Percentiles rank a stretch among this genome's conserved stretches.
Evolutionary conservation across 1,140 invertebrate species (phyloP).

Genomic region (Nylanderia fulva): DNA sequence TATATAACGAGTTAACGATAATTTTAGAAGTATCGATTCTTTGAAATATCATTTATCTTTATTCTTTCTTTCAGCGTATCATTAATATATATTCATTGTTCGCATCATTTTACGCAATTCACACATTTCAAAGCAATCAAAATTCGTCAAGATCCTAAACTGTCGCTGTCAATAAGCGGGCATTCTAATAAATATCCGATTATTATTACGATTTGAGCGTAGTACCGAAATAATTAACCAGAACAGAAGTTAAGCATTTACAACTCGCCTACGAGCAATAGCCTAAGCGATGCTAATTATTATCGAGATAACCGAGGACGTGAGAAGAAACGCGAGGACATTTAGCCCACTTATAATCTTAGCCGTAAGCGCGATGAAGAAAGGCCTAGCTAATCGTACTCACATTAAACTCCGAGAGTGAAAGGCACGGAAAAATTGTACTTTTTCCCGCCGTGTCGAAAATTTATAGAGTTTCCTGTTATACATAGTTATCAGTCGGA

Average conservation of each 20-base stretch:
- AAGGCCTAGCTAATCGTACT: slow-evolving; percentile 51
- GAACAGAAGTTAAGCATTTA: slow-evolving; percentile 37
- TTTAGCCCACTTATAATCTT: slow-evolving; percentile 27
- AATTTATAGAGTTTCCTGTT: slow-evolving; percentile 43
- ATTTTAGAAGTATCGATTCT: slow-evolving; percentile 27
- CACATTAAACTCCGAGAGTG: slow-evolving; percentile 33
- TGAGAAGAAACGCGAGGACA: slow-evolving; percentile 11
- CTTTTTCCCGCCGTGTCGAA: background rate
- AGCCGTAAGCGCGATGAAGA: slow-evolving; percentile 42
- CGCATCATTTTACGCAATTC: slow-evolving; percentile 42
- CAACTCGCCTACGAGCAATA: slow-evolving; percentile 36
- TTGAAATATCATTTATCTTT: slow-evolving; percentile 24
- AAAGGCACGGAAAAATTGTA: slow-evolving; percentile 25
- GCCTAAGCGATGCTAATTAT: slow-evolving; percentile 43
- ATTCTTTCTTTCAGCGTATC: slow-evolving; percentile 21
- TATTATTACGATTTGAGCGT: slow-evolving; percentile 2
- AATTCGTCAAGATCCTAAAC: slow-evolving; percentile 15
- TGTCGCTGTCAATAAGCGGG: background rate
- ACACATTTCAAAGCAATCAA: slow-evolving; percentile 20
- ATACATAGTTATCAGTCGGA: slow-evolving; percentile 49
- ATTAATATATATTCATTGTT: slow-evolving; percentile 7
- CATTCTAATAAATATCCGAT: background rate
- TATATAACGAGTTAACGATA: slow-evolving; percentile 40
- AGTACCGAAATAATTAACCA: slow-evolving; percentile 40
- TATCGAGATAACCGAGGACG: background rate